phyloP scores from a whole-genome alignment of 1,140 invertebrate genomes.

The Rhynchophorus ferrugineus region DNA sequence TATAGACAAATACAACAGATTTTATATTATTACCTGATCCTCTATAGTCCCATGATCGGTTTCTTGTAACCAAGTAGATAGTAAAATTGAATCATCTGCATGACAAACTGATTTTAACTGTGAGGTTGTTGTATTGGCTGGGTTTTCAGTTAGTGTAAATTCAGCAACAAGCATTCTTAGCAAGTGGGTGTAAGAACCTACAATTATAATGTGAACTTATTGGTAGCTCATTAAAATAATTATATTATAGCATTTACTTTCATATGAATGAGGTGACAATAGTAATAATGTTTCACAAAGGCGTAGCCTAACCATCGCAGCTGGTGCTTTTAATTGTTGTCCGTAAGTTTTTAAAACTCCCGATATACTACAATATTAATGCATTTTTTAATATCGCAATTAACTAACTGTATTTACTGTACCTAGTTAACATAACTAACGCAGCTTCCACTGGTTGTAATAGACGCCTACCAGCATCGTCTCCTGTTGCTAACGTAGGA shows the following conservation, averaged over 20 bases:
- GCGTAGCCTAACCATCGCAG: slow-evolving; percentile 84
- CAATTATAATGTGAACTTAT: slow-evolving; percentile 19
- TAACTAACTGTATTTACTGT: slow-evolving; percentile 34
- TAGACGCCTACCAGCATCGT: slow-evolving; percentile 79
- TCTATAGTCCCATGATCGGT: slow-evolving; percentile 95
- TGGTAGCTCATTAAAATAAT: background rate
- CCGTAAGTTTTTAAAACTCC: slow-evolving; percentile 87
- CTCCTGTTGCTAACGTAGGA: slow-evolving; percentile 83
- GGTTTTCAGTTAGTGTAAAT: slow-evolving; percentile 91
- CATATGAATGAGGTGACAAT: slow-evolving; percentile 75
- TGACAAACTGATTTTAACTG: slow-evolving; percentile 81
- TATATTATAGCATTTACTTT: slow-evolving; percentile 50
- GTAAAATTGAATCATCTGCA: slow-evolving; percentile 80
- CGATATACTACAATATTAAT: slow-evolving; percentile 55
- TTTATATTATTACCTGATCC: slow-evolving; percentile 71
- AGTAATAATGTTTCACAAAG: slow-evolving; percentile 84
- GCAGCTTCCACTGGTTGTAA: slow-evolving; percentile 87
- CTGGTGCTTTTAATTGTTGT: slow-evolving; percentile 86
- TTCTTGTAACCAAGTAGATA: slow-evolving; percentile 84
- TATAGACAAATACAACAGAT: slow-evolving; percentile 9
- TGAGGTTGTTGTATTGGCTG: slow-evolving; percentile 89
- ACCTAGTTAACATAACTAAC: slow-evolving; percentile 90
- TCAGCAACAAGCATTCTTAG: slow-evolving; percentile 93
- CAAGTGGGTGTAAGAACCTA: slow-evolving; percentile 74
- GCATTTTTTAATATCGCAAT: background rate